Base-by-base conservation (phyloP, 2,888 invertebrate genomes). In the Elaeidobius kamerunicus region DNA sequence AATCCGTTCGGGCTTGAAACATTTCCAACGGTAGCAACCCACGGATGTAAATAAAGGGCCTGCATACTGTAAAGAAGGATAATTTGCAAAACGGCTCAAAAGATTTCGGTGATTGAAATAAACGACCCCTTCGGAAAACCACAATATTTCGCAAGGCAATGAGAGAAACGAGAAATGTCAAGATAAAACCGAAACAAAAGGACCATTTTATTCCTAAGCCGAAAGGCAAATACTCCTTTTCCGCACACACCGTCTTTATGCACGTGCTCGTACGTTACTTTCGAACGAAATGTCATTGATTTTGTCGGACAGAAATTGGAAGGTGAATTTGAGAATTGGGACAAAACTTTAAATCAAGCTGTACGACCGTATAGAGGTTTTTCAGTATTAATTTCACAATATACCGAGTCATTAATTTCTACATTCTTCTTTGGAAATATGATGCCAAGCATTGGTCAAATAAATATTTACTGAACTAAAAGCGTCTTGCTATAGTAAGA, bases 41-140 rank as follows among this genome's bases (percentile, higher is more conserved):
- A 12, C 5, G 30, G 30, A 30, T 11, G 30, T 11, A 30, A 30
- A 30, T 30, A 30, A 30, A 30, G 12, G 30, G 11, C 35, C 39
- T 44, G 44, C 36, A 39, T 51, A 39, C 39, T 44, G 44, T 51
- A 51, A 44, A 42, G 28, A 44, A 51, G 36, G 44, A 28, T 44
- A 51, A 51, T 51, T 51, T 51, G 44, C 44, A 51, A 51, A 44
- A 44, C 34, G 51, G 44, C 51, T 51, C 30, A 51, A 43, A 51
- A 44, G 51, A 51, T 51, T 51, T 35, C 36, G 45, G 36, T 38
- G 36, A 46, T 46, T 46, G 38, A 46, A 46, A 46, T 46, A 46
- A 46, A 46, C 36, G 45, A 46, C 45, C 38, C n/a, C 36, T 35
- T 46, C 45, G 45, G 38, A 46, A 46, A 23, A 35, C 36, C 38